Percentiles rank a stretch among this genome's conserved stretches.
Conservation (phyloP, 2,888 invertebrate genomes). For the Aphidius colemani region DNA sequence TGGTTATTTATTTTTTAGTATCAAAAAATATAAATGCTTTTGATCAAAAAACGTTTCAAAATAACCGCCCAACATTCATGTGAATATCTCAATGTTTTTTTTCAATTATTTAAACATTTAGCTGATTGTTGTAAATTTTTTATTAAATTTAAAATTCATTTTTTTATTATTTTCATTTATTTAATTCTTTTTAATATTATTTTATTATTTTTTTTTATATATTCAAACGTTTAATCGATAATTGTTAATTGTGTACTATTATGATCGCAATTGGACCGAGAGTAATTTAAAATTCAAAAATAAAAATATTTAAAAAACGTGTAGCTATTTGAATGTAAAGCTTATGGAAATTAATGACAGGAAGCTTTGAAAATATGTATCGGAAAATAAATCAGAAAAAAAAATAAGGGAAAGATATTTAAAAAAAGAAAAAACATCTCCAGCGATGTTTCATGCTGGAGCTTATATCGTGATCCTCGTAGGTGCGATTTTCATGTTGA, state of each 20-base stretch:
- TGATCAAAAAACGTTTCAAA: background rate
- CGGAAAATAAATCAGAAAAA: background rate
- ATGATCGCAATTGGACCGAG: background rate
- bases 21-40: constrained; percentile 6
- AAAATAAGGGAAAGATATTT: background rate
- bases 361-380: too few relatives aligned
- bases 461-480: constrained; percentile 28
- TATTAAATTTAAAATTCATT: background rate
- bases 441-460: constrained; percentile 19
- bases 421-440: constrained; percentile 3
- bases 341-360: background rate
- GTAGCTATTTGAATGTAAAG: background rate
- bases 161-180: background rate
- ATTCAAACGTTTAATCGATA: background rate
- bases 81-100: too few relatives aligned
- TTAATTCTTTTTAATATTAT: background rate
- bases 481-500: constrained; percentile 23
- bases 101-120: too few relatives aligned
- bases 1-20: too few relatives aligned
- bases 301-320: background rate
- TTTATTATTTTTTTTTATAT: background rate
- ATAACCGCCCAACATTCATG: background rate
- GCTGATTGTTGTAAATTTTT: too few relatives aligned
- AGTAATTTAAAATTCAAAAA: background rate
- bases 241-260: background rate